Evolutionary conservation across 2,797 vertebrate species (phyloP).

Genomic region (Meda fulgida): DNA sequence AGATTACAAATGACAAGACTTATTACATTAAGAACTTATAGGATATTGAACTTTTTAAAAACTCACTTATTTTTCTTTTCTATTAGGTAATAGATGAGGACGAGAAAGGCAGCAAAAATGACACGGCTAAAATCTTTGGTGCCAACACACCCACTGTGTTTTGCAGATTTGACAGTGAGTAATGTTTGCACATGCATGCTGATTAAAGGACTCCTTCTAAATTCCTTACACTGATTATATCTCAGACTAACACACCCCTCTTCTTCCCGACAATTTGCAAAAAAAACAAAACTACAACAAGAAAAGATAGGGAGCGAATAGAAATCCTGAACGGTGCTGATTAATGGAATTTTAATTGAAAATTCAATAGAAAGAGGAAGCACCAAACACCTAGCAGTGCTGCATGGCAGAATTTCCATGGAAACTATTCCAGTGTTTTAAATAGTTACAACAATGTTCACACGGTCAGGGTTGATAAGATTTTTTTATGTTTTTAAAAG

Average conservation of each 20-base stretch:
- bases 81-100: constrained; percentile 89
- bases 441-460: background rate
- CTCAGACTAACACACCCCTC: constrained; percentile 42
- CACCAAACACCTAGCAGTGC: background rate
- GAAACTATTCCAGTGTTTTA: background rate
- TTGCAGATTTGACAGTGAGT: constrained; percentile 91
- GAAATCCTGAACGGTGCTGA: constrained; percentile 43
- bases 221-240: constrained; percentile 51
- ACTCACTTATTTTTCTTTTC: constrained; percentile 39
- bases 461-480: background rate
- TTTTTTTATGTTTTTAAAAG: too few species aligned
- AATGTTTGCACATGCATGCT: constrained; percentile 55
- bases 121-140: constrained; percentile 85
- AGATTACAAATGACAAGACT: background rate
- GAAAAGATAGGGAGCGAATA: background rate
- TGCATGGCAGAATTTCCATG: background rate
- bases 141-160: constrained; percentile 95
- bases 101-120: constrained; percentile 81
- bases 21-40: background rate
- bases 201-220: constrained; percentile 46
- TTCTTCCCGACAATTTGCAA: constrained; percentile 51
- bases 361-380: background rate
- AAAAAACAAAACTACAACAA: constrained; percentile 5
- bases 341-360: constrained; percentile 54
- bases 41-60: background rate